Evolutionary conservation across 2,113 vertebrate species (phyloP).

Genomic region (Nannobrachium achirus): DNA sequence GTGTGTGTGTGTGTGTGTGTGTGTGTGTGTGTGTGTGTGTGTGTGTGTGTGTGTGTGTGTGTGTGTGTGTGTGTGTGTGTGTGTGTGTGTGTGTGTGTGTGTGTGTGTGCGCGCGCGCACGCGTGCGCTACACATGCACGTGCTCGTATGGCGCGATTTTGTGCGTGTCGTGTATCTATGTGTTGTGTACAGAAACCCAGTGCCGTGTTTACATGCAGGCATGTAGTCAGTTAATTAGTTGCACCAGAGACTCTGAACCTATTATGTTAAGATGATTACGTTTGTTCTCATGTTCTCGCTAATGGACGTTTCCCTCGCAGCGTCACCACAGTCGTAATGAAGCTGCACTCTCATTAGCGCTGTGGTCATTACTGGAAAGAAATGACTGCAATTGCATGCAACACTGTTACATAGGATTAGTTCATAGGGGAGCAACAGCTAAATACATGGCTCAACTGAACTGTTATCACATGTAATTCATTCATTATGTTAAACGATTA

Average conservation of each 20-base stretch:
- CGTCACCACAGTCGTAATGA: background rate
- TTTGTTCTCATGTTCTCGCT: background rate
- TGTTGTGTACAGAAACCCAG: background rate
- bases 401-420: background rate
- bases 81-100: background rate
- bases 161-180: too few relatives aligned
- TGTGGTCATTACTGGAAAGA: conserved; percentile 5
- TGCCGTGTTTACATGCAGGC: conserved; percentile 14
- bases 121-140: too few relatives aligned
- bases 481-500: too few relatives aligned
- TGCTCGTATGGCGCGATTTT: too few relatives aligned
- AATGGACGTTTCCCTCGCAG: background rate
- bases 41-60: background rate
- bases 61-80: background rate
- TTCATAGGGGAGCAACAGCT: background rate
- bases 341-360: background rate
- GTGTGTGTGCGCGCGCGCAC: background rate
- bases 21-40: background rate
- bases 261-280: background rate
- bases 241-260: conserved; percentile 29
- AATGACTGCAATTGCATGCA: background rate
- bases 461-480: too few relatives aligned
- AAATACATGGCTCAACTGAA: background rate
- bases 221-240: conserved; percentile 32
- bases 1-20: background rate